A percentile compares a stretch with the other conserved stretches of the same genome.
Conservation (phyloP, 2,888 invertebrate species). For the Choristoneura rosaceana region DNA sequence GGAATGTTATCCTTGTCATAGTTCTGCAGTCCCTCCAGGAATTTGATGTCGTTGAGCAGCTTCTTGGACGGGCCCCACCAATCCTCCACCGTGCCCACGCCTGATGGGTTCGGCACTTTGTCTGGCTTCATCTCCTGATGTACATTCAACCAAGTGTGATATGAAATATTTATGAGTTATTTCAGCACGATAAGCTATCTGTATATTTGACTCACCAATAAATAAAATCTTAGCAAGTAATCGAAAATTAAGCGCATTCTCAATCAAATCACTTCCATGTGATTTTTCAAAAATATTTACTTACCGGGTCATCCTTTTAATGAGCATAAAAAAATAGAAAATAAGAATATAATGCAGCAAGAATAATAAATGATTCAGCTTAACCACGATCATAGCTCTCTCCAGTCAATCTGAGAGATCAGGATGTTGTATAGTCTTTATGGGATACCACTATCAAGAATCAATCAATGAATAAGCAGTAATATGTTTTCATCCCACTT, state of each 20-base stretch:
- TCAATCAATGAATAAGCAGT: not conserved
- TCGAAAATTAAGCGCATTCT: not conserved
- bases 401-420: not conserved
- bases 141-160: not conserved
- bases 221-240: slow-evolving; percentile 19
- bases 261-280: not conserved
- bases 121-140: slow-evolving; percentile 94
- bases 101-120: slow-evolving; percentile 92
- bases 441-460: not conserved
- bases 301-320: slow-evolving; percentile 41
- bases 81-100: slow-evolving; percentile 94
- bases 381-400: slow-evolving; percentile 2
- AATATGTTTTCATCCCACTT: too few relatives aligned
- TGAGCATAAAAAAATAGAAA: slow-evolving; percentile 21
- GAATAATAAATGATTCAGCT: not conserved
- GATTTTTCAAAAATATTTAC: slow-evolving; percentile 13
- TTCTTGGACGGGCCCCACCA: slow-evolving; percentile 97
- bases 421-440: not conserved
- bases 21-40: slow-evolving; percentile 93
- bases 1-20: slow-evolving; percentile 98
- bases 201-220: too few relatives aligned
- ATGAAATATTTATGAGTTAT: too few relatives aligned
- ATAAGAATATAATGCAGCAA: not conserved
- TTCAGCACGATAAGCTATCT: too few relatives aligned
- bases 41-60: slow-evolving; percentile 96